phyloP scores from a whole-genome alignment of 2,888 invertebrate species.

The Dorcus parallelipipedus region DNA sequence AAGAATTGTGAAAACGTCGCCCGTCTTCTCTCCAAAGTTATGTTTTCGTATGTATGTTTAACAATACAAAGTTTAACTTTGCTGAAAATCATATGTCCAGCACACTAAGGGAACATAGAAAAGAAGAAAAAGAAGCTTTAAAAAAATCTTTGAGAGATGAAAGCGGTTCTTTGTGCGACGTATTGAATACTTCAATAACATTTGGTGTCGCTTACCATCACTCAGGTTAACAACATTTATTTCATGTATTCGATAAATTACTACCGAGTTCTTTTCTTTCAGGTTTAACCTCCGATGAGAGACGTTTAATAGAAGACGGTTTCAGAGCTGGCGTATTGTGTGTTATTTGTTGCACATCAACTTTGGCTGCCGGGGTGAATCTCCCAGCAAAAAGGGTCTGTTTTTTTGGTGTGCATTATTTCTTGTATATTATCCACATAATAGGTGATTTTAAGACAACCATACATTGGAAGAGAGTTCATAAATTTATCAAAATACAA shows the following conservation, averaged over 20 bases:
- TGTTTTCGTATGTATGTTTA: conserved; percentile 31
- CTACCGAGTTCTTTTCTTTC: conserved; percentile 1
- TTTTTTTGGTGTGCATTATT: background rate
- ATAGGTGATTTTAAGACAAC: conserved; percentile 76
- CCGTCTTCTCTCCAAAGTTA: conserved; percentile 65
- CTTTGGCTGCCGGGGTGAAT: conserved; percentile 97
- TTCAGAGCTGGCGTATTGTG: conserved; percentile 80
- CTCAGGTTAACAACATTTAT: conserved; percentile 52
- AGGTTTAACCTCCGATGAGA: conserved; percentile 81
- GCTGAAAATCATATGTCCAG: conserved; percentile 40
- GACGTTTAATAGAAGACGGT: conserved; percentile 78
- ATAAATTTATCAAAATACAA: conserved; percentile 79
- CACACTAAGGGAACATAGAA: conserved; percentile 55
- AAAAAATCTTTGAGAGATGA: conserved; percentile 62
- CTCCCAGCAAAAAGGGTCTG: conserved; percentile 81
- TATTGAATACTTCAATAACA: conserved; percentile 64
- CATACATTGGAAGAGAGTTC: conserved; percentile 73
- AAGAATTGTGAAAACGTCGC: conserved; percentile 92
- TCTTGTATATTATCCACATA: conserved; percentile 2
- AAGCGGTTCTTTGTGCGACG: conserved; percentile 61
- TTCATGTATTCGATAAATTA: too few species aligned
- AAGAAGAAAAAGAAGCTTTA: conserved; percentile 59
- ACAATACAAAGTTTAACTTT: conserved; percentile 1
- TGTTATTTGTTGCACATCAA: conserved; percentile 92
- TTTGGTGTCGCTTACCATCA: conserved; percentile 93